phyloP scores from a whole-genome alignment of 2,113 vertebrate species.

The Amphilophus citrinellus region DNA sequence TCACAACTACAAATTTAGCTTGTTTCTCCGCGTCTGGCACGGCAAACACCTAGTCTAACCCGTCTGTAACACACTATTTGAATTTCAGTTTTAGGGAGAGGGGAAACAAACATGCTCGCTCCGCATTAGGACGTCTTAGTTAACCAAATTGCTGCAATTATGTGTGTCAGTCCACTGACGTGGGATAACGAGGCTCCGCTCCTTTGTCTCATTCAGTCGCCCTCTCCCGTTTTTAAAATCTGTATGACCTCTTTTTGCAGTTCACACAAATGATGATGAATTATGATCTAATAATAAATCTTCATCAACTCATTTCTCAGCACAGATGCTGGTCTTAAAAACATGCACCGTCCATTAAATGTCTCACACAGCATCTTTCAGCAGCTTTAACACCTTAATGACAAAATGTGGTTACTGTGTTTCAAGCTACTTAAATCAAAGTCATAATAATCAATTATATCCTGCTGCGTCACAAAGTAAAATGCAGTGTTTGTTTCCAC shows the following conservation, averaged over 20 bases:
- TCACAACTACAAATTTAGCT: conserved; percentile 72
- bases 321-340: not conserved
- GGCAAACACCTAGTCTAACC: conserved; percentile 63
- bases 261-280: conserved; percentile 15
- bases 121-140: conserved; percentile 72
- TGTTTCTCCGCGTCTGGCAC: conserved; percentile 56
- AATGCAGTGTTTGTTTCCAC: not conserved
- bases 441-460: not conserved
- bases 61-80: conserved; percentile 62
- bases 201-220: conserved; percentile 30
- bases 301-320: not conserved
- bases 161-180: conserved; percentile 59
- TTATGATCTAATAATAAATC: not conserved
- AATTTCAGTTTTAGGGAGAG: conserved; percentile 68
- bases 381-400: not conserved
- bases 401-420: not conserved
- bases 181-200: conserved; percentile 30
- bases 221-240: not conserved
- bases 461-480: not conserved
- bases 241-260: conserved; percentile 9
- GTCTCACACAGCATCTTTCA: not conserved
- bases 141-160: conserved; percentile 75
- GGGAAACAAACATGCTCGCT: conserved; percentile 36
- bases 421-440: not conserved
- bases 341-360: not conserved